Evolutionary conservation across 2,797 vertebrate species (phyloP).

Genomic region (Macrochelys suwanniensis): DNA sequence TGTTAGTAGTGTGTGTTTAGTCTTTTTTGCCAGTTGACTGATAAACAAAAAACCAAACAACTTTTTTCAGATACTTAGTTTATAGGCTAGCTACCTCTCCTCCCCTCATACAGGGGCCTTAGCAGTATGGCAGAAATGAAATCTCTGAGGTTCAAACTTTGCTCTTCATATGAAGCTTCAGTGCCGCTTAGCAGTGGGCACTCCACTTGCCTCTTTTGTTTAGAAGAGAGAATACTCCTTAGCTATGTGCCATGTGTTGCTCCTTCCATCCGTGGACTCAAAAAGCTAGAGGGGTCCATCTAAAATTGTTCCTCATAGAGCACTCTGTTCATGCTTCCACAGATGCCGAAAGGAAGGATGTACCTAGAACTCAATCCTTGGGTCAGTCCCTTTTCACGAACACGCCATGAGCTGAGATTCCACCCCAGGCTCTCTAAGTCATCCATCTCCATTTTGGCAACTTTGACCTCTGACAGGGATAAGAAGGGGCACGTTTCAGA

Average conservation of each 20-base stretch:
- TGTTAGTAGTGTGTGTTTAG: not conserved
- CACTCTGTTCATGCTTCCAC: not conserved
- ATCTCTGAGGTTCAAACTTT: slow-evolving; percentile 2
- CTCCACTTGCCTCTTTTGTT: slow-evolving; percentile 2
- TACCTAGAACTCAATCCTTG: slow-evolving; percentile 7
- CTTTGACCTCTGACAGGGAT: not conserved
- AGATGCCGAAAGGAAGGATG: slow-evolving; percentile 14
- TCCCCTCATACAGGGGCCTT: not conserved
- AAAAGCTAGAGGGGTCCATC: not conserved
- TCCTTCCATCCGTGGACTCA: not conserved
- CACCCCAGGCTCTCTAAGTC: not conserved
- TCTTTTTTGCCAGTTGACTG: slow-evolving; percentile 1
- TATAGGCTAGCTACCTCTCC: not conserved
- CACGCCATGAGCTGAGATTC: not conserved
- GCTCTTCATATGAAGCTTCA: slow-evolving; percentile 23
- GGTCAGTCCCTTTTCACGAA: not conserved
- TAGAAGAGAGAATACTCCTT: not conserved
- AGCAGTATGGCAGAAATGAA: slow-evolving; percentile 34
- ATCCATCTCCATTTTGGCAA: slow-evolving; percentile 6
- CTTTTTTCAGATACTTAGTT: not conserved
- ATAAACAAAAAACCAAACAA: not conserved
- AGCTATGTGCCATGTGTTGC: not conserved
- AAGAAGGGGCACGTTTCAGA: not conserved
- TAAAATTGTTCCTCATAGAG: slow-evolving; percentile 8
- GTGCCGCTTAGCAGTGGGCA: slow-evolving; percentile 8